Conservation (phyloP, 2,888 invertebrate genomes). For the Acleris sparsana region DNA sequence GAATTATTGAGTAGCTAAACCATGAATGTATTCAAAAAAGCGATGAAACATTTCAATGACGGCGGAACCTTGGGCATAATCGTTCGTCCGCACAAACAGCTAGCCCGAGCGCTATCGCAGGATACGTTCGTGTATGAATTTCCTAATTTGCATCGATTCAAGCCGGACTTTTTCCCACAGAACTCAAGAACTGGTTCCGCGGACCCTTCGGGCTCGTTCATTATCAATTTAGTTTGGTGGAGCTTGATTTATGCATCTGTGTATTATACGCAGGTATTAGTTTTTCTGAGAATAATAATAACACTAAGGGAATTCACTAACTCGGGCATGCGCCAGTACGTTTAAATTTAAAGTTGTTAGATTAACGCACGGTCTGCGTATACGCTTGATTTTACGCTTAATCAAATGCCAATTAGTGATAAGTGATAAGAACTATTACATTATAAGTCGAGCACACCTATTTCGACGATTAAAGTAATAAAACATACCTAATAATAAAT, state of each 20-base stretch:
- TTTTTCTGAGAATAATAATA: not conserved
- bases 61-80: slow-evolving; percentile 22
- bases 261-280: not conserved
- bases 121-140: slow-evolving; percentile 22
- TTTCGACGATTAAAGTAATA: too few relatives aligned
- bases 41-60: slow-evolving; percentile 21
- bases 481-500: too few relatives aligned
- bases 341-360: too few relatives aligned
- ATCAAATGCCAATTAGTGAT: too few relatives aligned
- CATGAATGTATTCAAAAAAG: not conserved
- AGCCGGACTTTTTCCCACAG: slow-evolving; percentile 19
- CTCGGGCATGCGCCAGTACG: too few relatives aligned
- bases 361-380: too few relatives aligned
- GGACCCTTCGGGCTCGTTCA: slow-evolving; percentile 17
- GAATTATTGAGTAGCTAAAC: not conserved
- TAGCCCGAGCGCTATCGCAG: slow-evolving; percentile 11
- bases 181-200: slow-evolving; percentile 20
- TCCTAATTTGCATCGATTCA: slow-evolving; percentile 31
- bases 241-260: slow-evolving; percentile 14
- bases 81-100: not conserved
- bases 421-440: too few relatives aligned
- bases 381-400: too few relatives aligned
- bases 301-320: not conserved
- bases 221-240: slow-evolving; percentile 17
- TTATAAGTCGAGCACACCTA: too few relatives aligned